Conservation (phyloP, 1,140 invertebrate species). For the Caenorhabditis briggsae region DNA sequence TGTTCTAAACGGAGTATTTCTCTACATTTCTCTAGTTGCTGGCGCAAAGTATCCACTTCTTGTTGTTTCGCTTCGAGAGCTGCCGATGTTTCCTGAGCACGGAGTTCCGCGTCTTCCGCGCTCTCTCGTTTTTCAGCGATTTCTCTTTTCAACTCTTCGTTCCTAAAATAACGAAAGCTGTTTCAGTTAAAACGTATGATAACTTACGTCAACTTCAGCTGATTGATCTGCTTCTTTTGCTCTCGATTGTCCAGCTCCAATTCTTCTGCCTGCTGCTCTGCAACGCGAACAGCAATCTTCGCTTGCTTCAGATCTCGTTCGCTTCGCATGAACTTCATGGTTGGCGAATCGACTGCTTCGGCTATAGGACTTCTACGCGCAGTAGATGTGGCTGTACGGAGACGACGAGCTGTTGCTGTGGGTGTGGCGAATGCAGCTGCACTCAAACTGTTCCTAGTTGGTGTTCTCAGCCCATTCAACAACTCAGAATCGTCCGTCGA, state of each 20-base stretch:
- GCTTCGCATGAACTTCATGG: conserved; percentile 36
- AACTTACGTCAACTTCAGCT: not conserved
- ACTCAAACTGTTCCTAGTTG: not conserved
- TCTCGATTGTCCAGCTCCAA: not conserved
- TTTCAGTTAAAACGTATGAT: no score
- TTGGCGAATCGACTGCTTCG: conserved; percentile 27
- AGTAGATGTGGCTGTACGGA: not conserved
- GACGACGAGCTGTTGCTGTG: not conserved
- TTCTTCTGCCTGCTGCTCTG: not conserved
- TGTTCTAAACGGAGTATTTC: not conserved
- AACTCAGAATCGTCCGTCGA: not conserved
- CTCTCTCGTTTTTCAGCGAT: not conserved
- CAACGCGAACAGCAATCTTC: not conserved
- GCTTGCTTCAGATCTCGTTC: conserved; percentile 22
- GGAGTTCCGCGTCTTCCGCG: not conserved
- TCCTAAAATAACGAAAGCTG: not conserved
- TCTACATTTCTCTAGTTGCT: not conserved
- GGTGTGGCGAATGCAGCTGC: not conserved
- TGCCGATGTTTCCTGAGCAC: not conserved
- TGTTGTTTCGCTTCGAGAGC: not conserved
- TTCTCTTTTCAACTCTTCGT: not conserved
- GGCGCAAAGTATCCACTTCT: not conserved
- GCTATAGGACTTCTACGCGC: conserved; percentile 17
- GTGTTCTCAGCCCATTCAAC: not conserved
- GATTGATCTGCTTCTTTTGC: not conserved